Conservation (phyloP, 2,888 invertebrate genomes). For the Eristalinus sepulchralis region DNA sequence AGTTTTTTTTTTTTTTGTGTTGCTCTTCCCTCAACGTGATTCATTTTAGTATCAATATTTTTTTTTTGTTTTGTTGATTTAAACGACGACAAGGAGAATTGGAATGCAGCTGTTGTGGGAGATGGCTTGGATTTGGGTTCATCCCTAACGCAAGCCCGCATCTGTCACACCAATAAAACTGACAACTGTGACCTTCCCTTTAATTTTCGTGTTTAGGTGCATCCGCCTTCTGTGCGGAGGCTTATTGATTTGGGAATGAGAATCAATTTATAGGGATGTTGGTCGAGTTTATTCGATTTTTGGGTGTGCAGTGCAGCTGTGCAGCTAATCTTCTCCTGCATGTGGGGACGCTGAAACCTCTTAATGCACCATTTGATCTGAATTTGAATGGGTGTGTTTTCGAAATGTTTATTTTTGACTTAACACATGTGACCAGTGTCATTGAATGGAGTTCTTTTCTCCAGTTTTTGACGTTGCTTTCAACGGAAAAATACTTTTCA, state of each 20-base stretch:
- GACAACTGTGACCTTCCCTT: neutral
- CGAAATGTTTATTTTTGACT: neutral
- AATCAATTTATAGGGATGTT: neutral
- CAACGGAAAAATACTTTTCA: too few species aligned
- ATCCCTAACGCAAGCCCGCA: neutral
- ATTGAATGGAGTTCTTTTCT: too few species aligned
- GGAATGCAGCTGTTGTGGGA: neutral
- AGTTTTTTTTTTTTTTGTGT: slow-evolving; percentile 1
- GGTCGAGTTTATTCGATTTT: neutral
- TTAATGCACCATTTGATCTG: too few species aligned
- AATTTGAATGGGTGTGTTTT: neutral
- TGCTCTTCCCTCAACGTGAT: slow-evolving; percentile 29
- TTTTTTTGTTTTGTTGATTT: too few species aligned
- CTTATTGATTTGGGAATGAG: neutral
- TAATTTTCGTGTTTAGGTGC: neutral
- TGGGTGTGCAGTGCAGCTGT: neutral
- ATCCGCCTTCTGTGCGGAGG: neutral
- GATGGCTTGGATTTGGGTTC: neutral
- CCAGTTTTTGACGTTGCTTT: too few species aligned
- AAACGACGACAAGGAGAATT: neutral
- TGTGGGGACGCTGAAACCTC: too few species aligned
- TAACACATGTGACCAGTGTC: too few species aligned
- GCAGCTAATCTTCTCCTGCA: neutral
- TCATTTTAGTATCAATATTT: slow-evolving; percentile 5
- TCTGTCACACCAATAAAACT: too few species aligned